Evolutionary conservation across 2,113 vertebrate genomes (phyloP).

Genomic region (Pungitius pungitius): DNA sequence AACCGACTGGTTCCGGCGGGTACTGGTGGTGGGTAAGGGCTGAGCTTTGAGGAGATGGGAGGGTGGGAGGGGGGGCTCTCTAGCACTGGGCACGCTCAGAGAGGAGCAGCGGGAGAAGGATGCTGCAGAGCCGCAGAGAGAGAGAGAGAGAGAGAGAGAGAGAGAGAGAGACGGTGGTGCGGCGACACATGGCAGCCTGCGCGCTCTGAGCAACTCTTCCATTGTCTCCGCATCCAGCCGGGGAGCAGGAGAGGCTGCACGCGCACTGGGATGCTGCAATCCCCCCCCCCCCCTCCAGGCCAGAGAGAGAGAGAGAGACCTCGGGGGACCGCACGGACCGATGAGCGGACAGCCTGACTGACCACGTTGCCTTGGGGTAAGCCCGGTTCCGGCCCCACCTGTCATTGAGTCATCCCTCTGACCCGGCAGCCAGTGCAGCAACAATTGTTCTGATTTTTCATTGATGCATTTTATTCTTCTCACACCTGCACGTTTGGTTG

Average conservation of each 20-base stretch:
- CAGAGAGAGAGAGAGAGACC: not conserved
- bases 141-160: not conserved
- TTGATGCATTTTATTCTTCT: not conserved
- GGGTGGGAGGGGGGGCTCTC: not conserved
- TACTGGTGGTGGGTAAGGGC: not conserved
- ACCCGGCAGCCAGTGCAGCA: not conserved
- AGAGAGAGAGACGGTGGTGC: conserved; percentile 25
- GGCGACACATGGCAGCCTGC: conserved; percentile 53
- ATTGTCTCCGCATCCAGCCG: not conserved
- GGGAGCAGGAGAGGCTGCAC: conserved; percentile 2
- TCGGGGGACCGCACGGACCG: not conserved
- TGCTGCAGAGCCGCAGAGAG: conserved; percentile 9
- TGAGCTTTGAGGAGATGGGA: not conserved
- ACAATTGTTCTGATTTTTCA: conserved; percentile 14
- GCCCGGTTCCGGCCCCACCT: conserved; percentile 20
- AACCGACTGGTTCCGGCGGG: not conserved
- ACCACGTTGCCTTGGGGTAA: conserved; percentile 33
- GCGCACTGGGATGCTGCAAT: conserved; percentile 9
- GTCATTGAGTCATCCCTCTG: not conserved
- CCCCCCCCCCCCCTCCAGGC: not conserved
- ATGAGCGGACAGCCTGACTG: conserved; percentile 3
- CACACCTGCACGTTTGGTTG: not conserved
- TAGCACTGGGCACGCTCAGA: conserved; percentile 24
- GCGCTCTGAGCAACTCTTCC: conserved; percentile 51
- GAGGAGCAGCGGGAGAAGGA: conserved; percentile 20